A percentile compares a stretch with the other conserved stretches of the same genome.
phyloP scores from a whole-genome alignment of 1,140 invertebrate genomes.

The Melipona quadrifasciata region DNA sequence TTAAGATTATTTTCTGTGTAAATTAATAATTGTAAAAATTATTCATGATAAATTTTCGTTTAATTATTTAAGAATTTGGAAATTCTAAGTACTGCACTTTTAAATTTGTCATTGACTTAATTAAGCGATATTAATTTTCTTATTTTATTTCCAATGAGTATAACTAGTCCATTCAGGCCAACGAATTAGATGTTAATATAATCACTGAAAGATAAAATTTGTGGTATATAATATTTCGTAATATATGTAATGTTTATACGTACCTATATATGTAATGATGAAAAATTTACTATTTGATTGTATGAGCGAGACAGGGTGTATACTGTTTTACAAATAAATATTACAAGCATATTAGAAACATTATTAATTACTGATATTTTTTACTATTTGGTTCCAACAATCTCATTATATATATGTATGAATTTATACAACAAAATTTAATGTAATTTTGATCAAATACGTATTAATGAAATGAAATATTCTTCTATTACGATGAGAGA shows the following conservation, averaged over 20 bases:
- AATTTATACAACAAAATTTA: conserved; percentile 6
- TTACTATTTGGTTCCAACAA: not conserved
- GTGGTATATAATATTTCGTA: conserved; percentile 54
- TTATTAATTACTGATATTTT: not conserved
- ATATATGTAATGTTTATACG: conserved; percentile 55
- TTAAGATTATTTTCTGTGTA: not conserved
- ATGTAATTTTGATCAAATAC: not conserved
- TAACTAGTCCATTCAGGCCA: conserved; percentile 69
- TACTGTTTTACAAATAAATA: conserved; percentile 26
- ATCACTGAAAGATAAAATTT: conserved; percentile 52
- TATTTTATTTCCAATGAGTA: conserved; percentile 22
- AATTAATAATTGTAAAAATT: not conserved
- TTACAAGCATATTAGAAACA: conserved; percentile 64
- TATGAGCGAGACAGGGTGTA: not conserved
- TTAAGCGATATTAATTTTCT: not conserved
- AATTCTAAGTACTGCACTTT: not conserved
- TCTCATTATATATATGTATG: not conserved
- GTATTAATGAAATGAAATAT: not conserved
- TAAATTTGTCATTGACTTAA: not conserved
- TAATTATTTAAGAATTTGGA: not conserved
- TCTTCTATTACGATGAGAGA: not conserved
- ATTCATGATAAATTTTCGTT: not conserved
- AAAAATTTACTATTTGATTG: conserved; percentile 24
- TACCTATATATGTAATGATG: conserved; percentile 41
- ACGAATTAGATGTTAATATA: conserved; percentile 56